Base-by-base conservation (phyloP, 2,113 vertebrate species). In the Zeus faber region DNA sequence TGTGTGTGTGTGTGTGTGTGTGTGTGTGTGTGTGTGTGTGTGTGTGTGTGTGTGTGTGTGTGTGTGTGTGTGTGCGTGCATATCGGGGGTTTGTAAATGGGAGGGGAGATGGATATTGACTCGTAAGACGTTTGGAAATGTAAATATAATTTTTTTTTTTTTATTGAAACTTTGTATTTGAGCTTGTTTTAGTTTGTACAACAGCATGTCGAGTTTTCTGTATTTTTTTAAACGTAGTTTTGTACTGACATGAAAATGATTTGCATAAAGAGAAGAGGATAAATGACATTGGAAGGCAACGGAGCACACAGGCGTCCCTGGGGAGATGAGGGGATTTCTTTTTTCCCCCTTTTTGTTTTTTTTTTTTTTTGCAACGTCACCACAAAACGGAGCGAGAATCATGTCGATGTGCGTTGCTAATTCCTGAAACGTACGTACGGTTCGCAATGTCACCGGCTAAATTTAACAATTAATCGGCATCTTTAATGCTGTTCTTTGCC, bases 91-190 rank as follows among this genome's bases (percentile, higher is more conserved):
- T 83, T 78, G 60, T 68, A 76, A 73, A 75, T 46, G 61, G 69
- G 54, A 14, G 24, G 53, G 69, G 45, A 51, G 58, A 72, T 11
- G 31, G 57, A 37, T 58, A 71, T 67, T 47, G 44, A 62, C 62
- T 47, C 62, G 23, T 27, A 54, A 41, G 13, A 40, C n/a, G n/a
- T 37, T 37, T 37, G 33, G 33, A 37, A 37, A 37, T 89, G 81
- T 90, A 86, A 67, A 88, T 88, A 88, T 88, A 86, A 27, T 58
- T 62, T 57, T 74, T 74, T 76, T 81, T 63, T 72, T 60, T 33
- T 49, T 7, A 76, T 67, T 22, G 54, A 71, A 33, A 63, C 63
- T 67, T 72, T 58, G 85, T 79, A 87, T 83, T 87, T 82, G 83
- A 68, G 79, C 70, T 65, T 52, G 52, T 67, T 82, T 82, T 61